Conservation (phyloP, 2,888 invertebrate genomes). For the Ectemnius cavifrons region DNA sequence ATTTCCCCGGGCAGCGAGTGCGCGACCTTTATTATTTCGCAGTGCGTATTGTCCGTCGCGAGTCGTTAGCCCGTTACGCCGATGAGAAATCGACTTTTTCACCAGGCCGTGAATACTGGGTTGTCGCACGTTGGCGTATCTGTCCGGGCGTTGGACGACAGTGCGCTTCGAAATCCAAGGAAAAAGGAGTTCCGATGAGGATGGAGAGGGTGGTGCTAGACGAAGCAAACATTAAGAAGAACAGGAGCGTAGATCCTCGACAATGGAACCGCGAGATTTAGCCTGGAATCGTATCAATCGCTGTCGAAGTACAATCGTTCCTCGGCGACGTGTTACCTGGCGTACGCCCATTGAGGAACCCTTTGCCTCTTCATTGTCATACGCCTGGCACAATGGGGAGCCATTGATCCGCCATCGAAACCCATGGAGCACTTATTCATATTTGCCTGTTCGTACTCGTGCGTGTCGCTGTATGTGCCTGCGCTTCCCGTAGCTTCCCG, state of each 20-base stretch:
- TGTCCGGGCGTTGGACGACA: background rate
- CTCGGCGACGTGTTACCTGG: slow-evolving; percentile 66
- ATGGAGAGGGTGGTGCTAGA: slow-evolving; percentile 20
- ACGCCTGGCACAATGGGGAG: slow-evolving; percentile 46
- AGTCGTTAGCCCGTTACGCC: slow-evolving; percentile 42
- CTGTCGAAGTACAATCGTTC: slow-evolving; percentile 70
- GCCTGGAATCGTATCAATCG: slow-evolving; percentile 71
- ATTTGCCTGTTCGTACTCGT: slow-evolving; percentile 21
- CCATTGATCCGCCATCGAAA: slow-evolving; percentile 62
- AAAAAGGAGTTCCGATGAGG: too few species aligned
- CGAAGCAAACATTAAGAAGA: background rate
- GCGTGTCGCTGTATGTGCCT: slow-evolving; percentile 19
- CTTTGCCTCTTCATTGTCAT: slow-evolving; percentile 39
- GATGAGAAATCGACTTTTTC: slow-evolving; percentile 45
- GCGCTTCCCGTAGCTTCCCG: slow-evolving; percentile 18
- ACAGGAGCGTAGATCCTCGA: slow-evolving; percentile 43
- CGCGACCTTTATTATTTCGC: slow-evolving; percentile 44
- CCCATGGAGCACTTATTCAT: slow-evolving; percentile 43
- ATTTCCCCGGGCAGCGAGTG: slow-evolving; percentile 20
- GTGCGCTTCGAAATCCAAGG: too few species aligned
- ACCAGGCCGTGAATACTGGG: slow-evolving; percentile 30
- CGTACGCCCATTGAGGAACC: slow-evolving; percentile 18
- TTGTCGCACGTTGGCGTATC: background rate
- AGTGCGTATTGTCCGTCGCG: slow-evolving; percentile 34
- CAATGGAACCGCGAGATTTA: slow-evolving; percentile 56